Evolutionary conservation across 2,888 invertebrate genomes (phyloP).

Genomic region (Calameuta idolon): DNA sequence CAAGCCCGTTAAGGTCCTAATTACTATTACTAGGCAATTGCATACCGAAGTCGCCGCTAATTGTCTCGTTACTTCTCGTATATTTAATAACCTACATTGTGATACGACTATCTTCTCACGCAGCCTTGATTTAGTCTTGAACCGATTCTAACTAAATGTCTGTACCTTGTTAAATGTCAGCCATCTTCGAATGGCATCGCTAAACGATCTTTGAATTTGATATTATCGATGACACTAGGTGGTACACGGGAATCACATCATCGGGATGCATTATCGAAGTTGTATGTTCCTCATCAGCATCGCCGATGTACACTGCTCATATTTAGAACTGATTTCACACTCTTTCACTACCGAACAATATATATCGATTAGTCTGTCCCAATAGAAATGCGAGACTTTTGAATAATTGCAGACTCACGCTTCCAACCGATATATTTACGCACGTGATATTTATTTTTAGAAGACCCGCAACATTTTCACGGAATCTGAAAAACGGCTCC

Average conservation of each 20-base stretch:
- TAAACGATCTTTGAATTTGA: neutral
- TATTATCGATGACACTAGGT: neutral
- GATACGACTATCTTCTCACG: neutral
- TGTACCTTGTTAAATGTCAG: neutral
- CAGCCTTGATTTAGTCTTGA: neutral
- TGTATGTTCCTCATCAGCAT: neutral
- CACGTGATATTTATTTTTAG: neutral
- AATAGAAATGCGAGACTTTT: neutral
- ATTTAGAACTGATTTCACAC: neutral
- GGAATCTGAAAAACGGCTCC: constrained; percentile 14
- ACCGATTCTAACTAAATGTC: neutral
- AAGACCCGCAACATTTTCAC: neutral
- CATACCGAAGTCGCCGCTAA: neutral
- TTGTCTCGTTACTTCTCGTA: neutral
- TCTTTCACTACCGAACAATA: neutral
- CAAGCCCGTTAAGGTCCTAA: neutral
- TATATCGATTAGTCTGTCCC: neutral
- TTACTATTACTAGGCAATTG: neutral
- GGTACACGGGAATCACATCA: neutral
- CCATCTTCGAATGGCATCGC: neutral
- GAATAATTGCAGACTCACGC: neutral
- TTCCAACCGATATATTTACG: neutral
- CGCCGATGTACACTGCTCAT: neutral
- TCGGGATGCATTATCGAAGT: neutral
- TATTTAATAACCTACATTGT: neutral